Conservation (phyloP, 2,113 vertebrate species). For the Meriones unguiculatus region DNA sequence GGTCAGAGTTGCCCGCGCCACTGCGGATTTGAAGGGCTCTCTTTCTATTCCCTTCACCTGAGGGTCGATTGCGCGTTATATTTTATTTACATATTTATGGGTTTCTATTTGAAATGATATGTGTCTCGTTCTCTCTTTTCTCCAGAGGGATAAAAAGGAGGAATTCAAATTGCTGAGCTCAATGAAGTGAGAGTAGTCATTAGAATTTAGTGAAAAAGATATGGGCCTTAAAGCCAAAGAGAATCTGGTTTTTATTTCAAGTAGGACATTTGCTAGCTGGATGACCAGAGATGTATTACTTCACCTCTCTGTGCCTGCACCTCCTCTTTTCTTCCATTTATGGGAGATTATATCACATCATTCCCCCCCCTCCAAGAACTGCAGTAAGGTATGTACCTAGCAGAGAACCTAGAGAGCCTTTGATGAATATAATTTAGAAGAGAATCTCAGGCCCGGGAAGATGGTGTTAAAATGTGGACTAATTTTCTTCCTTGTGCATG, state of each 20-base stretch:
- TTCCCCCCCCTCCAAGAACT: background rate
- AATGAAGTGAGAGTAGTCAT: slow-evolving; percentile 51
- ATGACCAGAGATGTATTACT: background rate
- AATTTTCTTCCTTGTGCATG: background rate
- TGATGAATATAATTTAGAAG: background rate
- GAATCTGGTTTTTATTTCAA: slow-evolving; percentile 36
- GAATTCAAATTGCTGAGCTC: slow-evolving; percentile 63
- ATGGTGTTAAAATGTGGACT: background rate
- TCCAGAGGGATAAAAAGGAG: slow-evolving; percentile 46
- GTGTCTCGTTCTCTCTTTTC: slow-evolving; percentile 49
- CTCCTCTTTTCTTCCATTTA: slow-evolving; percentile 38
- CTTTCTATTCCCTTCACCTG: background rate
- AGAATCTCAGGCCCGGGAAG: background rate
- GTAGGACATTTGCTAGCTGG: background rate
- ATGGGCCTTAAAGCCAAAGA: slow-evolving; percentile 36
- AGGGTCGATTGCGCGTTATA: slow-evolving; percentile 43
- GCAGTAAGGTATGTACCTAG: background rate
- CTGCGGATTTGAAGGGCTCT: background rate
- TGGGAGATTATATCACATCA: background rate
- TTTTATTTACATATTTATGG: slow-evolving; percentile 77
- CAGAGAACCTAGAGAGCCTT: background rate
- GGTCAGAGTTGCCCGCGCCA: too few species aligned
- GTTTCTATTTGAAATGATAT: slow-evolving; percentile 64
- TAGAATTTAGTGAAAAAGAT: slow-evolving; percentile 57
- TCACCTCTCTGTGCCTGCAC: background rate